phyloP scores from a whole-genome alignment of 2,888 invertebrate genomes.

The Rhimphoctona megacephalus region DNA sequence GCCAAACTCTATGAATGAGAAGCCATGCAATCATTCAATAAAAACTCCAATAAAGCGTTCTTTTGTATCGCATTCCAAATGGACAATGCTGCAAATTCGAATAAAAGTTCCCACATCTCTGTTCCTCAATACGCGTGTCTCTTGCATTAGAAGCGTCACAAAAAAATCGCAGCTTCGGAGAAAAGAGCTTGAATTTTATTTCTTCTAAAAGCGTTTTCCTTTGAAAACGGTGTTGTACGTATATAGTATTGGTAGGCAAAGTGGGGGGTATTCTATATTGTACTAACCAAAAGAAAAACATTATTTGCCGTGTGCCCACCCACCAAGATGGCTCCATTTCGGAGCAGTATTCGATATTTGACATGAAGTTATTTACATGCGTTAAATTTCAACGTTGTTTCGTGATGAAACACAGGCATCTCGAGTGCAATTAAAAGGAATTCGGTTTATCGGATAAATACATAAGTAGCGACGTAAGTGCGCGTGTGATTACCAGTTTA shows the following conservation, averaged over 20 bases:
- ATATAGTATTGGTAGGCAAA: background rate
- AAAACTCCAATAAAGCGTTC: constrained; percentile 18
- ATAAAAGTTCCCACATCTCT: background rate
- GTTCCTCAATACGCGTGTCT: background rate
- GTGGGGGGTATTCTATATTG: constrained; percentile 27
- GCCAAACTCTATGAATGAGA: background rate
- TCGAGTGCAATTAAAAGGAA: constrained; percentile 13
- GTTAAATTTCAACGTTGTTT: constrained; percentile 71
- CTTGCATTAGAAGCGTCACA: background rate
- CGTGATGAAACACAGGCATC: constrained; percentile 53
- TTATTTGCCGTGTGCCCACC: constrained; percentile 81
- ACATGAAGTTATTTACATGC: constrained; percentile 82
- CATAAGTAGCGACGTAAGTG: constrained; percentile 54
- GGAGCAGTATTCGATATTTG: constrained; percentile 82
- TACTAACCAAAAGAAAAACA: constrained; percentile 76
- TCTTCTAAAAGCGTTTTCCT: background rate
- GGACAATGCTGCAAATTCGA: background rate
- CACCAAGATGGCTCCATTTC: constrained; percentile 84
- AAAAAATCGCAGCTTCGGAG: background rate
- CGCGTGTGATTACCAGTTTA: constrained; percentile 66
- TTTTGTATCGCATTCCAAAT: background rate
- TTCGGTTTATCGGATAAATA: constrained; percentile 1
- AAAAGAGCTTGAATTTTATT: constrained; percentile 1
- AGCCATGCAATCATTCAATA: constrained; percentile 33
- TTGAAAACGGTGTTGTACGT: constrained; percentile 19